These are phyloP conservation scores for Drosophila yooni DNA, from an alignment of 2,888 invertebrate genomes.

Conservation along the genomic window DNA sequence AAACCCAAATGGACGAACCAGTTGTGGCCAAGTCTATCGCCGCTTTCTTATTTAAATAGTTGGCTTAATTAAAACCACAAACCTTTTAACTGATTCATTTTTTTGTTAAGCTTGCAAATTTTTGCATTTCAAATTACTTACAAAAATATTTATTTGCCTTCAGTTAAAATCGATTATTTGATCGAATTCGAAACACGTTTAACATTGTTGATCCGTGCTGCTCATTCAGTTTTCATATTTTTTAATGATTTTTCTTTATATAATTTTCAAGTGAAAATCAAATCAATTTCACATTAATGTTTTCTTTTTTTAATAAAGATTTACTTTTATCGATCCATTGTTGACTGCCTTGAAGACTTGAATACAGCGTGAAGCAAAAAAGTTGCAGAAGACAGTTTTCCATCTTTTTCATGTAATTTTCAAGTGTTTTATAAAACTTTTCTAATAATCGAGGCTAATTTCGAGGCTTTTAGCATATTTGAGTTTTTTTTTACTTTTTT, in stretches of 20 bases:
- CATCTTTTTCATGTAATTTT: neutral
- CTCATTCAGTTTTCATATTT: accelerated
- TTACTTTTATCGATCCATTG: accelerated
- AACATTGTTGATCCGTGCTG: neutral
- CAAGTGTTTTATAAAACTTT: neutral
- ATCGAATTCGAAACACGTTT: neutral
- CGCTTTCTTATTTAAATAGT: neutral
- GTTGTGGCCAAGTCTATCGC: neutral
- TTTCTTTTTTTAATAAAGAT: neutral
- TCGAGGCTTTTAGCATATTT: accelerated
- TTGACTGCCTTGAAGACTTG: neutral
- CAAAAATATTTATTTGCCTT: neutral
- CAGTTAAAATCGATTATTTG: neutral
- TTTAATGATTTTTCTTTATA: neutral
- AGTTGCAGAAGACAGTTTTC: neutral
- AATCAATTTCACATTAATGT: neutral
- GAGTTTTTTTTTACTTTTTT: neutral
- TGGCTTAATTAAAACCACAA: neutral
- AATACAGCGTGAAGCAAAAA: accelerated
- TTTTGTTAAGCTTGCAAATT: neutral
- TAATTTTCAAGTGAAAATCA: neutral
- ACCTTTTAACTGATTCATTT: neutral
- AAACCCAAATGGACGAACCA: neutral
- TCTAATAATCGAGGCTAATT: neutral
- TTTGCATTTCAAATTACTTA: neutral